A percentile compares a stretch with the other conserved stretches of the same genome.
phyloP scores from a whole-genome alignment of 2,888 invertebrate species.

The Nowickia ferox region DNA sequence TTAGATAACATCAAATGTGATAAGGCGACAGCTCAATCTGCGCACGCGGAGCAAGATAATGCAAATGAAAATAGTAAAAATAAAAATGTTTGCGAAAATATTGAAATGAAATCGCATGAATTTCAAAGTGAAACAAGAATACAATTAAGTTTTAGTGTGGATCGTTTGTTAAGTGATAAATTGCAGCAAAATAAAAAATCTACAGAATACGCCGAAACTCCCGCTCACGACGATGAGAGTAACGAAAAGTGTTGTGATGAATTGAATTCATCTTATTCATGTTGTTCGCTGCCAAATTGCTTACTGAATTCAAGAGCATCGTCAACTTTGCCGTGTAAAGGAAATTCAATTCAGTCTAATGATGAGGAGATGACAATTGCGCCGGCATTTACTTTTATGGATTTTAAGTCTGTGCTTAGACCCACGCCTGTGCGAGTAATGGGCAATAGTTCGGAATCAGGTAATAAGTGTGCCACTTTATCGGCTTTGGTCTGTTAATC shows the following conservation, averaged over 20 bases:
- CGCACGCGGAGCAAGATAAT: background rate
- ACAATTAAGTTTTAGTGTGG: constrained; percentile 82
- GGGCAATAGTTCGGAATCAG: constrained; percentile 75
- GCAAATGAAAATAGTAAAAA: constrained; percentile 42
- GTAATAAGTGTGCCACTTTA: constrained; percentile 71
- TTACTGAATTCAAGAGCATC: constrained; percentile 66
- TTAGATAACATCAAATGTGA: constrained; percentile 68
- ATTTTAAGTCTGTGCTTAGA: constrained; percentile 79
- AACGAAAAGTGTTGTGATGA: constrained; percentile 75
- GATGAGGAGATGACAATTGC: constrained; percentile 36
- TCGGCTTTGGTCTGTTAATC: too few species aligned
- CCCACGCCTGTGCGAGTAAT: constrained; percentile 80
- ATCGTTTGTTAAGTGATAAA: constrained; percentile 78
- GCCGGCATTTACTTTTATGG: constrained; percentile 73
- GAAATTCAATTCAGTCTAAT: constrained; percentile 7
- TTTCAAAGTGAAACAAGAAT: constrained; percentile 77
- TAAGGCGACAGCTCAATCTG: constrained; percentile 40
- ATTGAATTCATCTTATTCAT: constrained; percentile 74
- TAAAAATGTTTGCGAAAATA: constrained; percentile 26
- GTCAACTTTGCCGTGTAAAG: constrained; percentile 29
- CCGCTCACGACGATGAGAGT: constrained; percentile 1
- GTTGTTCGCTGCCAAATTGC: constrained; percentile 77
- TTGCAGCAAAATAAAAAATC: constrained; percentile 66
- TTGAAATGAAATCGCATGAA: constrained; percentile 42
- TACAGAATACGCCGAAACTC: constrained; percentile 13